Evolutionary conservation across 1,140 invertebrate species (phyloP).

Genomic region (Sycophila sp.): DNA sequence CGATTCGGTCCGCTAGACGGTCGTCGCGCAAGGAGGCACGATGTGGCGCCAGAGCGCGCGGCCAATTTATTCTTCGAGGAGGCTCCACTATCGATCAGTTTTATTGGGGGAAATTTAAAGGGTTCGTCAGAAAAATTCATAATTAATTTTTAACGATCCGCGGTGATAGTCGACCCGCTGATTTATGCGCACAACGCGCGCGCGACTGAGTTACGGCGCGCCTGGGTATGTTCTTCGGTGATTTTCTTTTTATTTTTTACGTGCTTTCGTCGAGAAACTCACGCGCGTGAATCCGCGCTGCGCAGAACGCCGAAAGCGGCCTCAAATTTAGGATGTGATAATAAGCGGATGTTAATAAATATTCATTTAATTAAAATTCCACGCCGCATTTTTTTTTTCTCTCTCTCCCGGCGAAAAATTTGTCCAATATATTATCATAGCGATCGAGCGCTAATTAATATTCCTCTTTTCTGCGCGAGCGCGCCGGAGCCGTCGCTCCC

Average conservation of each 20-base stretch:
- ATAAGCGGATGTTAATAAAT: not conserved
- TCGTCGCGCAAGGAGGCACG: too few species aligned
- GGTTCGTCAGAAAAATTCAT: not conserved
- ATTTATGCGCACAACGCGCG: too few species aligned
- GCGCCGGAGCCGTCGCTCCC: not conserved
- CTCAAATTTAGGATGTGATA: not conserved
- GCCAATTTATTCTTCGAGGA: conserved; percentile 15
- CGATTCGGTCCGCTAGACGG: conserved; percentile 42
- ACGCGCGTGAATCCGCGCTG: too few species aligned
- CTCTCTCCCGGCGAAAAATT: too few species aligned
- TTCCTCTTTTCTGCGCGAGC: too few species aligned
- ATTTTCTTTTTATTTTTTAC: not conserved
- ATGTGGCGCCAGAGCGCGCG: conserved; percentile 52
- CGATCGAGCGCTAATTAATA: too few species aligned
- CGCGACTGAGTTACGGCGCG: too few species aligned
- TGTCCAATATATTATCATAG: too few species aligned
- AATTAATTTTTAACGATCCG: conserved; percentile 16
- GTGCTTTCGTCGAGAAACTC: too few species aligned
- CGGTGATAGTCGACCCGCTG: not conserved
- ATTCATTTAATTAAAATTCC: not conserved
- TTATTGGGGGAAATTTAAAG: not conserved
- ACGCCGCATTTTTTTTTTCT: too few species aligned
- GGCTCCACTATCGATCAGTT: conserved; percentile 30
- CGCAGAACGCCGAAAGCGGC: too few species aligned
- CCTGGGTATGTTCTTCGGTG: not conserved